A percentile compares a stretch with the other conserved stretches of the same genome.
phyloP scores from a whole-genome alignment of 2,888 invertebrate species.

The Stenoptilia bipunctidactyla region DNA sequence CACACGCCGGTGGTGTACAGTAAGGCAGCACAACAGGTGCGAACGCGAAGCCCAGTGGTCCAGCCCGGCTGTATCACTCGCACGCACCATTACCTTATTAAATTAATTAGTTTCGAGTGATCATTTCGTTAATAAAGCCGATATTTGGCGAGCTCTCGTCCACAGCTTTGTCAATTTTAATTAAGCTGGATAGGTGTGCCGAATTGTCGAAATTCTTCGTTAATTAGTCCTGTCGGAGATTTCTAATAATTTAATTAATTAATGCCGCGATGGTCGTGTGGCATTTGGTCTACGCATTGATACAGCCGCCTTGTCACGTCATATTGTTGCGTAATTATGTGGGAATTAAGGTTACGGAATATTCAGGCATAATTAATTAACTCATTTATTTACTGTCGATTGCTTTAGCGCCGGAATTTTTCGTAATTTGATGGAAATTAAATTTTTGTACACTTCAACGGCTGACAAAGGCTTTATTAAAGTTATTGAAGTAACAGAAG shows the following conservation, averaged over 20 bases:
- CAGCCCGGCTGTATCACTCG: conserved; percentile 43
- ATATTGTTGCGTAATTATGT: too few relatives aligned
- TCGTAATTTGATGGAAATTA: too few relatives aligned
- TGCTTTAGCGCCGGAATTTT: too few relatives aligned
- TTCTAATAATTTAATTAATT: conserved; percentile 54
- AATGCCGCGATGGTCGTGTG: background rate
- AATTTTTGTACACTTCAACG: too few relatives aligned
- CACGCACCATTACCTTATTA: conserved; percentile 67
- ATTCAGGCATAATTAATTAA: too few relatives aligned
- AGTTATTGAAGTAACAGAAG: too few relatives aligned
- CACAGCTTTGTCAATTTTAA: conserved; percentile 69
- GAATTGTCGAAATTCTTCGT: conserved; percentile 69
- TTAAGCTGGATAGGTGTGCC: conserved; percentile 65
- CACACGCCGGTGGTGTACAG: too few relatives aligned
- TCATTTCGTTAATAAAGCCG: conserved; percentile 66
- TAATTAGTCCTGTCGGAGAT: conserved; percentile 66
- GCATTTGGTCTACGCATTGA: background rate
- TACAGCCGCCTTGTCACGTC: background rate
- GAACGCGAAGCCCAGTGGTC: background rate
- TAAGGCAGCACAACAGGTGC: too few relatives aligned
- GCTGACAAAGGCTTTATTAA: too few relatives aligned
- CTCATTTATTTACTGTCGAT: too few relatives aligned
- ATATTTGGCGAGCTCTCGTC: conserved; percentile 58
- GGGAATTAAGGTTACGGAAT: too few relatives aligned
- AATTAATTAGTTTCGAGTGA: conserved; percentile 71